Evolutionary conservation across 2,888 invertebrate species (phyloP).

Genomic region (Dasypolia templi): DNA sequence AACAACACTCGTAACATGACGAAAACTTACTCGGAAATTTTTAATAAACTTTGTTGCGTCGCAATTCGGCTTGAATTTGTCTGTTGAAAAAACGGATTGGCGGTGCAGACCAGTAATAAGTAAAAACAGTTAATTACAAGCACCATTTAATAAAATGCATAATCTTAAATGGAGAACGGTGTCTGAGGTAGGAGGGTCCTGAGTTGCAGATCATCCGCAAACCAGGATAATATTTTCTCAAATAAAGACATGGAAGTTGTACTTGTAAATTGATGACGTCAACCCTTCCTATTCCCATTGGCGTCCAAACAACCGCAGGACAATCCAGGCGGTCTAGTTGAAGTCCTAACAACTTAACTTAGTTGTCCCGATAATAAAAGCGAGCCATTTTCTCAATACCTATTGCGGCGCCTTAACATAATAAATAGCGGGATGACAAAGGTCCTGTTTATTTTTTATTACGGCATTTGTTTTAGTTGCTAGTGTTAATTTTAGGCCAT

Average conservation of each 20-base stretch:
- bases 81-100: not conserved
- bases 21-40: not conserved
- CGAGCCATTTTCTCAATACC: constrained; percentile 39
- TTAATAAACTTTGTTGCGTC: too few relatives aligned
- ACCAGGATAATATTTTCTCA: not conserved
- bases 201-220: too few relatives aligned
- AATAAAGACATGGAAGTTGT: not conserved
- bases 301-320: not conserved
- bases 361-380: constrained; percentile 44
- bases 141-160: too few relatives aligned
- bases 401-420: constrained; percentile 38
- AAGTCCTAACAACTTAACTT: constrained; percentile 38
- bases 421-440: constrained; percentile 52
- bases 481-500: constrained; percentile 30
- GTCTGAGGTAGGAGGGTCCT: too few relatives aligned
- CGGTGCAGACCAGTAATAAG: too few relatives aligned
- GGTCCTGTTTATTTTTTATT: constrained; percentile 52
- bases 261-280: not conserved
- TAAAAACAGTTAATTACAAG: too few relatives aligned
- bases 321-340: constrained; percentile 6
- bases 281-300: not conserved
- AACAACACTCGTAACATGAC: constrained; percentile 20
- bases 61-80: not conserved
- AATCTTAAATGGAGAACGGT: too few relatives aligned
- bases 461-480: constrained; percentile 21